A percentile compares a stretch with the other conserved stretches of the same genome.
Evolutionary conservation across 2,113 vertebrate genomes (phyloP).

Genomic region (Tricholaema leucomelas): DNA sequence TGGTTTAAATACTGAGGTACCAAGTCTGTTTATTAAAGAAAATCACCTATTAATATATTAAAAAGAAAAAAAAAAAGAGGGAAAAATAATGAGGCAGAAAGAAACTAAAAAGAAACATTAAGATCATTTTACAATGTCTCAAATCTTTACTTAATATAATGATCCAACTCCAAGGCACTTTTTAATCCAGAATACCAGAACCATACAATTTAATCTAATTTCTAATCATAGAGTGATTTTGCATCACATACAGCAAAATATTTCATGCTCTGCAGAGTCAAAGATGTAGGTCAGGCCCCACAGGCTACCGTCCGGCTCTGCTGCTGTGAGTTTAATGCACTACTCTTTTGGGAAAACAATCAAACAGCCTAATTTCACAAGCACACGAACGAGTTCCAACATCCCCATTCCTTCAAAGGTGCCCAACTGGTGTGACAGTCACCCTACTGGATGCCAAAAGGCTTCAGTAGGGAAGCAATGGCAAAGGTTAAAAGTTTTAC

Average conservation of each 20-base stretch:
- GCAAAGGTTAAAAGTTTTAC: neutral
- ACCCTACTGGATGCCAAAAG: neutral
- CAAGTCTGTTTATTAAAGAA: neutral
- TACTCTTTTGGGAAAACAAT: conserved; percentile 21
- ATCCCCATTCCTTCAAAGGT: neutral
- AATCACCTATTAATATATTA: neutral
- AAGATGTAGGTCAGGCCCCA: conserved; percentile 54
- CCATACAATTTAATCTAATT: neutral
- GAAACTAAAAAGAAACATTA: neutral
- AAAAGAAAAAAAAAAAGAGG: neutral
- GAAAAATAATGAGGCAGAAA: neutral
- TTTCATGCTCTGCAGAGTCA: conserved; percentile 41
- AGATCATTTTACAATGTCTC: neutral
- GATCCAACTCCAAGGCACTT: neutral
- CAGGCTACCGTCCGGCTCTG: conserved; percentile 5
- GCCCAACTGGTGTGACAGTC: neutral
- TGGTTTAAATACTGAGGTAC: neutral
- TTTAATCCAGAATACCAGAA: neutral
- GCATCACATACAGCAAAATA: neutral
- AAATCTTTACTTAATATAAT: neutral
- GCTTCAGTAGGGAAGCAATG: neutral
- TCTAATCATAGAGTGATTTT: neutral
- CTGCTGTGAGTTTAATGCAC: conserved; percentile 9
- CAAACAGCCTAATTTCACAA: conserved; percentile 45
- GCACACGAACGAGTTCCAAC: conserved; percentile 38